Evolutionary conservation across 2,797 vertebrate species (phyloP), one percentile per base, ranked within the genome.

Genomic region (Chelmon rostratus): DNA sequence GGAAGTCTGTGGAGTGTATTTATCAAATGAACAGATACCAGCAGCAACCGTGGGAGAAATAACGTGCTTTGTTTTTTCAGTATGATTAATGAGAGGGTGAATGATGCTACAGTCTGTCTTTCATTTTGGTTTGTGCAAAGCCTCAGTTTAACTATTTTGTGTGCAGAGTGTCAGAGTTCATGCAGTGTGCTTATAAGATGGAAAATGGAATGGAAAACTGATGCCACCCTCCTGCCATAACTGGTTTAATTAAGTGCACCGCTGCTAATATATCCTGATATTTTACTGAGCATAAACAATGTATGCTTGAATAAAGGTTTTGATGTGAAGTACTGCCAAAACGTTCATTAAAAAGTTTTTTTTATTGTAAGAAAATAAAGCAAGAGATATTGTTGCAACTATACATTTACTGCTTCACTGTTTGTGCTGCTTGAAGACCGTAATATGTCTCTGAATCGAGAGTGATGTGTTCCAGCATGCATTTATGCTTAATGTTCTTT

Each of bases 1-100:
- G 10, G 57, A 47, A 25, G 40, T 53, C 2, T n/a, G 53, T 16
- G 62, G 44, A 58, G 71, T 13, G 46, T 37, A 19, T 79, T 67
- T 47, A 56, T 46, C 35, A 58, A n/a, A 46, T 5, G 63, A 3
- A 15, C 21, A 10, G 28, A 65, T 33, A 28, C n/a, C 62, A 54
- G 23, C 58, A 53, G 37, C 3, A 11, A 47, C 28, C 18, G 23
- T 33, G 10, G 18, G 46, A 33, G 59, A 38, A 23, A 21, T 15
- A 9, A 21, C 16, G 13, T 15, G 49, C 6, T 56, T 68, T 70
- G 46, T 78, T n/a, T 37, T 50, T 28, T 25, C 44, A 71, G 0
- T 31, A 8, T 75, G 28, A 65, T 65, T 62, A 16, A 68, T 37
- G 70, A 74, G 19, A 40, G 12, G 11, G 3, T 35, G 57, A 44